Evolutionary conservation across 2,113 vertebrate species (phyloP).

Genomic region (Calonectris borealis): DNA sequence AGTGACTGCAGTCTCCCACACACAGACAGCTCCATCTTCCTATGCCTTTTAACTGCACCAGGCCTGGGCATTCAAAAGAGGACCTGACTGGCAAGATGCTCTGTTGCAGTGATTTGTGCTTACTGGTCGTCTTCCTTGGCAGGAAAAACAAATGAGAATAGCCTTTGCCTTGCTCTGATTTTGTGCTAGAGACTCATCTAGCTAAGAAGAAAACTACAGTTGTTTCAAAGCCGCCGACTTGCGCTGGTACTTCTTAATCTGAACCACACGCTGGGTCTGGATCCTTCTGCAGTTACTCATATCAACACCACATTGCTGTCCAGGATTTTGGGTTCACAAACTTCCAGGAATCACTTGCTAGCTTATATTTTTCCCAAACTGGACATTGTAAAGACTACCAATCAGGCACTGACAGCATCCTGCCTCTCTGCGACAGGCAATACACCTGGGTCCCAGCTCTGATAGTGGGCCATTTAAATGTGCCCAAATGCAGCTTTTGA

Average conservation of each 20-base stretch:
- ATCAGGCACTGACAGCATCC: not conserved
- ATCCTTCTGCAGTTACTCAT: not conserved
- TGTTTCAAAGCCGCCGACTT: not conserved
- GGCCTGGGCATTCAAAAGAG: not conserved
- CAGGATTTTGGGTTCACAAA: not conserved
- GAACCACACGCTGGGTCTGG: not conserved
- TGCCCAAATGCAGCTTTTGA: not conserved
- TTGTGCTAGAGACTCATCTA: not conserved
- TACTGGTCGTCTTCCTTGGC: not conserved
- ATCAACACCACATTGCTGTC: not conserved
- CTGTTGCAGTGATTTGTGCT: conserved; percentile 3
- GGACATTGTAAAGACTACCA: not conserved
- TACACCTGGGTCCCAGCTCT: not conserved
- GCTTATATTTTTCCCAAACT: not conserved
- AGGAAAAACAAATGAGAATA: not conserved
- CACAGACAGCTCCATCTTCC: not conserved
- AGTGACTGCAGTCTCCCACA: not conserved
- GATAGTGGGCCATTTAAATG: not conserved
- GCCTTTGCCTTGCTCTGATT: not conserved
- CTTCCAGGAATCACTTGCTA: not conserved
- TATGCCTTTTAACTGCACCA: not conserved
- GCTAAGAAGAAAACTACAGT: not conserved
- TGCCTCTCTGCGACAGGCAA: not conserved
- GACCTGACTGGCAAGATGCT: not conserved
- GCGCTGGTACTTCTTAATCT: not conserved